phyloP scores from a whole-genome alignment of 2,113 vertebrate species.

The Sarotherodon lohbergeri region DNA sequence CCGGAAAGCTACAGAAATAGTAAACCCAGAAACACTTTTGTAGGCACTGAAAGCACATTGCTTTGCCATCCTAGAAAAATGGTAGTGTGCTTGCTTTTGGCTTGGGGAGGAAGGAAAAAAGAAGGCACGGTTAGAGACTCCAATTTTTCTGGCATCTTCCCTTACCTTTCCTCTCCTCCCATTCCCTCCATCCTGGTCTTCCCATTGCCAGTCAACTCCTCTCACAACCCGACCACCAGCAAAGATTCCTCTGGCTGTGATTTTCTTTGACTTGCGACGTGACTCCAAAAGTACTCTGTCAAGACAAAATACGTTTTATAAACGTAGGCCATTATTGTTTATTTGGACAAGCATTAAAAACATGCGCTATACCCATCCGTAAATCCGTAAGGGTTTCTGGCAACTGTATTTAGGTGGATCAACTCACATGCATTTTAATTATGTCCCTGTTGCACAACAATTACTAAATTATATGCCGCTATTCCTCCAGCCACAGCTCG shows the following conservation, averaged over 20 bases:
- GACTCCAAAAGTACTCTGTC: slow-evolving; percentile 93
- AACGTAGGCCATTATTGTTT: neutral
- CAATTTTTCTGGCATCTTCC: neutral
- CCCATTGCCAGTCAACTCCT: slow-evolving; percentile 99
- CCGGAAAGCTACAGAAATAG: neutral
- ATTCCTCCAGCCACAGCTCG: neutral
- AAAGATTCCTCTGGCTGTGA: slow-evolving; percentile 97
- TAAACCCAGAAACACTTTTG: neutral
- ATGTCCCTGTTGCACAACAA: neutral
- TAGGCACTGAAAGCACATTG: neutral
- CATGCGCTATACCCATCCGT: neutral
- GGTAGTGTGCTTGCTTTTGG: neutral
- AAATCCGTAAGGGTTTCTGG: neutral
- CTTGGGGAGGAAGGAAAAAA: fast-evolving
- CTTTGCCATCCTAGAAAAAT: neutral
- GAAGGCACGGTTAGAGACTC: neutral
- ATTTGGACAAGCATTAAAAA: neutral
- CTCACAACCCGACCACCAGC: slow-evolving; percentile 94
- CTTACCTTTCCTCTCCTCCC: slow-evolving; percentile 94
- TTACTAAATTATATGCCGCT: neutral
- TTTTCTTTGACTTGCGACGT: slow-evolving; percentile 98
- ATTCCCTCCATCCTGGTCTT: slow-evolving; percentile 99
- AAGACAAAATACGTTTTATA: neutral
- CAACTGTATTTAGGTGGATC: neutral
- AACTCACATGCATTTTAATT: neutral